Evolutionary conservation across 2,888 invertebrate species (phyloP).

Genomic region (Ecliptopera silaceata): DNA sequence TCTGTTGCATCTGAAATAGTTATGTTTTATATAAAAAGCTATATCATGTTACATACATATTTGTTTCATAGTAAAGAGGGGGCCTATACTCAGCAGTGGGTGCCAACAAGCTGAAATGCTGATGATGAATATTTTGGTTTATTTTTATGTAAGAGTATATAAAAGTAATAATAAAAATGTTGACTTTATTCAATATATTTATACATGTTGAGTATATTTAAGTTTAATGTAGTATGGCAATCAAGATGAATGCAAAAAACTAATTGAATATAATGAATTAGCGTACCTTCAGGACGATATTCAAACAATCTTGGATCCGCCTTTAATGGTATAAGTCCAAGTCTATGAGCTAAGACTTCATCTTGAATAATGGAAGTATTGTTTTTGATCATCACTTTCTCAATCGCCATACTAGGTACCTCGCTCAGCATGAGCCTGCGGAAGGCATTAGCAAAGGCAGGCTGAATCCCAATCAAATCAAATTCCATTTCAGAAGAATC

Average conservation of each 20-base stretch:
- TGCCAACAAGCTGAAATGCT: too few relatives aligned
- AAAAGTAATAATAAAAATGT: too few relatives aligned
- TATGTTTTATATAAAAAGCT: background rate
- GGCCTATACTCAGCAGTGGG: too few relatives aligned
- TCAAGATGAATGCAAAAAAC: too few relatives aligned
- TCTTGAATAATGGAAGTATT: slow-evolving; percentile 96
- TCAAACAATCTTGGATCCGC: slow-evolving; percentile 97
- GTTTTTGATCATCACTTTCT: slow-evolving; percentile 92
- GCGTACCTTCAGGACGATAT: slow-evolving; percentile 85
- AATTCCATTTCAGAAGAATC: slow-evolving; percentile 92
- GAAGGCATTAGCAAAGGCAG: slow-evolving; percentile 93
- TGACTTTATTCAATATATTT: too few relatives aligned
- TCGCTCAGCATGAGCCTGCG: slow-evolving; percentile 93
- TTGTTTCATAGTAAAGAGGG: too few relatives aligned
- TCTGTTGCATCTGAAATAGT: slow-evolving; percentile 80
- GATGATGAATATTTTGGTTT: too few relatives aligned
- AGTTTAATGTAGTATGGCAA: too few relatives aligned
- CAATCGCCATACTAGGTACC: slow-evolving; percentile 96
- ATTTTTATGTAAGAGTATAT: too few relatives aligned
- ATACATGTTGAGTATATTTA: too few relatives aligned
- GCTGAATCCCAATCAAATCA: slow-evolving; percentile 93
- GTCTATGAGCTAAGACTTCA: slow-evolving; percentile 93
- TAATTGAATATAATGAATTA: background rate
- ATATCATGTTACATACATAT: too few relatives aligned
- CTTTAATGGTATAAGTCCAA: slow-evolving; percentile 94